Evolutionary conservation across 1,140 invertebrate genomes (phyloP).

Genomic region (Euwallacea fornicatus): DNA sequence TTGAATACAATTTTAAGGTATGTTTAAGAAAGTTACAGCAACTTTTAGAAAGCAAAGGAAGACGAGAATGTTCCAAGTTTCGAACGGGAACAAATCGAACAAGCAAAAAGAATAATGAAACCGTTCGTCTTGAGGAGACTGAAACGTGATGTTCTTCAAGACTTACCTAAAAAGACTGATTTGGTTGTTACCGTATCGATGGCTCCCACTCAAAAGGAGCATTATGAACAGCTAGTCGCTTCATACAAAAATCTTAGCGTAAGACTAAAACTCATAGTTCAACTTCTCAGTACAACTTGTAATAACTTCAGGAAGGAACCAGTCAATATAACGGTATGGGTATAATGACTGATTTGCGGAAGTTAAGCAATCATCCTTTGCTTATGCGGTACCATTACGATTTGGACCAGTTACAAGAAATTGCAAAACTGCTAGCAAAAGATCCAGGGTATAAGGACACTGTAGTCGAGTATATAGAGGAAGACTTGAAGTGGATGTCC

Average conservation of each 20-base stretch:
- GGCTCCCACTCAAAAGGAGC: constrained; percentile 68
- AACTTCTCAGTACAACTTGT: background rate
- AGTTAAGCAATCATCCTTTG: constrained; percentile 87
- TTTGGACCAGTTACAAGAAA: constrained; percentile 68
- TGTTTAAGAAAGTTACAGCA: background rate
- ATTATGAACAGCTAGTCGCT: constrained; percentile 76
- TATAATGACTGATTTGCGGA: constrained; percentile 87
- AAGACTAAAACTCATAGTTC: constrained; percentile 9
- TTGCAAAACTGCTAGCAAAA: constrained; percentile 72
- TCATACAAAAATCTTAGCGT: constrained; percentile 67
- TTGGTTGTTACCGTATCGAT: constrained; percentile 66
- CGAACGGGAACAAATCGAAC: constrained; percentile 84
- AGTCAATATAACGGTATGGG: constrained; percentile 63
- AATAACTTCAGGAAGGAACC: constrained; percentile 16
- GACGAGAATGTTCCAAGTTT: constrained; percentile 70
- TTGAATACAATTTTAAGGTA: background rate
- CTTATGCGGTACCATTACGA: constrained; percentile 78
- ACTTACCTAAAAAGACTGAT: constrained; percentile 79
- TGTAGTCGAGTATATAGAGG: constrained; percentile 78
- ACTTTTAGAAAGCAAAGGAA: constrained; percentile 41
- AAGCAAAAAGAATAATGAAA: constrained; percentile 94
- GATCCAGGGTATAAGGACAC: constrained; percentile 77
- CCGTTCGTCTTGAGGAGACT: constrained; percentile 92
- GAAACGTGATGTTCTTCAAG: constrained; percentile 82
- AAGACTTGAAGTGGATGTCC: constrained; percentile 84